These are phyloP conservation scores for Tubulanus polymorphus DNA, from an alignment of 2,888 invertebrate species.

Conservation along the genomic window DNA sequence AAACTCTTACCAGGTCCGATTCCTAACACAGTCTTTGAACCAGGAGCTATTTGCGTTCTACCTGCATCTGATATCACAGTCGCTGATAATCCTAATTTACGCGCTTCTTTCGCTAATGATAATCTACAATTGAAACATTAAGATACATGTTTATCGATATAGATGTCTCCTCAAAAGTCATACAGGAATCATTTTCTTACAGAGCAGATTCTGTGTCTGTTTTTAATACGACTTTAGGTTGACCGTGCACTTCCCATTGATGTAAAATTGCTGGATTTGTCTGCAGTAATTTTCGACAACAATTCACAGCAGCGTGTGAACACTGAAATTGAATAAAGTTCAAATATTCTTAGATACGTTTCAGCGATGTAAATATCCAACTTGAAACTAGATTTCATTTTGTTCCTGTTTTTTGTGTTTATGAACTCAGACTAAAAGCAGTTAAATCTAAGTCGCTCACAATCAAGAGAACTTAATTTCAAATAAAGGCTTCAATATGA, in stretches of 20 bases:
- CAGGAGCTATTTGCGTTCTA: constrained; percentile 84
- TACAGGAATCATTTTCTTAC: constrained; percentile 25
- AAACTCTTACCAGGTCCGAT: constrained; percentile 72
- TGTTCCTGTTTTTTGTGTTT: too few species aligned
- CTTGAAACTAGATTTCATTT: too few species aligned
- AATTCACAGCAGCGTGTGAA: constrained; percentile 88
- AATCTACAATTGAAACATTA: constrained; percentile 48
- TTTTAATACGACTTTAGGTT: constrained; percentile 83
- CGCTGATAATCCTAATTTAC: constrained; percentile 66
- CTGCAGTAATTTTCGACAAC: constrained; percentile 68
- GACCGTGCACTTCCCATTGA: constrained; percentile 70
- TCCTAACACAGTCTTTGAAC: constrained; percentile 84
- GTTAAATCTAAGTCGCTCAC: too few species aligned
- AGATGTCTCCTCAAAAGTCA: too few species aligned
- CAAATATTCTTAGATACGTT: not conserved
- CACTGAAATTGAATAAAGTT: constrained; percentile 58
- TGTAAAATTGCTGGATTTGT: constrained; percentile 63
- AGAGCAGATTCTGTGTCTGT: constrained; percentile 72
- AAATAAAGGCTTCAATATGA: too few species aligned
- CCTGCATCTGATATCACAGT: constrained; percentile 81
- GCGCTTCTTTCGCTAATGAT: constrained; percentile 67
- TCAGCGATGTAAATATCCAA: too few species aligned
- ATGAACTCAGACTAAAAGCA: too few species aligned
- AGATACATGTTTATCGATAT: too few species aligned
- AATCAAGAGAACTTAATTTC: too few species aligned